Conservation (phyloP, 2,113 vertebrate genomes). For the Falco punctatus region DNA sequence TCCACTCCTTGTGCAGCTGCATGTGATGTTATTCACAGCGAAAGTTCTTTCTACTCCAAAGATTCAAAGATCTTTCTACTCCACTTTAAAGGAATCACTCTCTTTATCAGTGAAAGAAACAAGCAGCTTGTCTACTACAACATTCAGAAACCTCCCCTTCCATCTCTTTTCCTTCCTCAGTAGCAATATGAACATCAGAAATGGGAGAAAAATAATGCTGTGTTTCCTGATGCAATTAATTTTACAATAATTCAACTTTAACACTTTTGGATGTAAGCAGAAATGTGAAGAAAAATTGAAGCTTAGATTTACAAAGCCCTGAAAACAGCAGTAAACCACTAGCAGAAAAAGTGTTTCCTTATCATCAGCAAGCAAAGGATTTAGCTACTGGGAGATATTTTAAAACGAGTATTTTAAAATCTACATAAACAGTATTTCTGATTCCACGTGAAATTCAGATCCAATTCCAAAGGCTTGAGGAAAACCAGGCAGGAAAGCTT, state of each 20-base stretch:
- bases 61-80: not conserved
- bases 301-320: conserved; percentile 20
- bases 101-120: conserved; percentile 65
- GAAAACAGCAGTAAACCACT: not conserved
- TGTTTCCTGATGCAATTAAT: not conserved
- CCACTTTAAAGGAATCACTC: conserved; percentile 9
- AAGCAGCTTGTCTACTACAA: conserved; percentile 51
- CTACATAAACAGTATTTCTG: not conserved
- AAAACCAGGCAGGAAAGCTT: not conserved
- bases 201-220: not conserved
- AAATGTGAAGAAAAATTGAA: conserved; percentile 25
- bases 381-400: not conserved
- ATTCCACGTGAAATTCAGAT: conserved; percentile 3
- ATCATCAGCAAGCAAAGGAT: conserved; percentile 20
- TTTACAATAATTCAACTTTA: conserved; percentile 16
- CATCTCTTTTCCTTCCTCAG: not conserved
- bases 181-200: conserved; percentile 1
- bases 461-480: not conserved
- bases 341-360: not conserved
- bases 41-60: not conserved
- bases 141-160: conserved; percentile 53
- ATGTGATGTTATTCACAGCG: not conserved
- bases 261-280: conserved; percentile 4
- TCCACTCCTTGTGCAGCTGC: not conserved
- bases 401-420: not conserved